phyloP scores from a whole-genome alignment of 2,113 vertebrate genomes.

The Mustela nigripes region DNA sequence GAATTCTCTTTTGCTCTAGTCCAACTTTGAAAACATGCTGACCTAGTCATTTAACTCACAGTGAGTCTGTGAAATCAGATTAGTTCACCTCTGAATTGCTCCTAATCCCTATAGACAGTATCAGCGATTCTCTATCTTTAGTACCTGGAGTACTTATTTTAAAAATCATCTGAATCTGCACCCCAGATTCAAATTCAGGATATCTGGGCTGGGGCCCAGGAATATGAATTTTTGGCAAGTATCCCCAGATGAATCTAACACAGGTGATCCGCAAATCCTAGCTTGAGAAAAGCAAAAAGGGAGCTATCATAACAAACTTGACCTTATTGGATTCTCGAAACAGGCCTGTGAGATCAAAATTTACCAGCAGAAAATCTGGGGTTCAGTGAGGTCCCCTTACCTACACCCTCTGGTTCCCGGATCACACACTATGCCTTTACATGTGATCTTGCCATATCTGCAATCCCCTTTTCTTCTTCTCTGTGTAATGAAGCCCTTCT shows the following conservation, averaged over 20 bases:
- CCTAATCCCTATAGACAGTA: background rate
- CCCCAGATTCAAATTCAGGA: background rate
- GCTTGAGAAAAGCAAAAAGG: background rate
- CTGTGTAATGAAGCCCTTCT: background rate
- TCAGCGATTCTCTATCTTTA: background rate
- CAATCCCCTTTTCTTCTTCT: background rate
- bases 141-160: background rate
- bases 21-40: slow-evolving; percentile 53
- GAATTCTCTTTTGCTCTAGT: background rate
- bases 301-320: background rate
- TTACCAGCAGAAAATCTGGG: background rate
- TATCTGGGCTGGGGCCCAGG: background rate
- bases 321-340: background rate
- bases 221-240: background rate
- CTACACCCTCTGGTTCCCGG: background rate
- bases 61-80: background rate
- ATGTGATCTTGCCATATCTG: background rate
- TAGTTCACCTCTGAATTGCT: slow-evolving; percentile 12
- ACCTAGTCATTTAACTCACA: background rate
- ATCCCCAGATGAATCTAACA: background rate
- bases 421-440: background rate
- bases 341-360: background rate
- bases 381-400: background rate
- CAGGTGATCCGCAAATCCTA: background rate
- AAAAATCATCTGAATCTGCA: background rate